phyloP scores from a whole-genome alignment of 2,113 vertebrate species.

The Festucalex cinctus region DNA sequence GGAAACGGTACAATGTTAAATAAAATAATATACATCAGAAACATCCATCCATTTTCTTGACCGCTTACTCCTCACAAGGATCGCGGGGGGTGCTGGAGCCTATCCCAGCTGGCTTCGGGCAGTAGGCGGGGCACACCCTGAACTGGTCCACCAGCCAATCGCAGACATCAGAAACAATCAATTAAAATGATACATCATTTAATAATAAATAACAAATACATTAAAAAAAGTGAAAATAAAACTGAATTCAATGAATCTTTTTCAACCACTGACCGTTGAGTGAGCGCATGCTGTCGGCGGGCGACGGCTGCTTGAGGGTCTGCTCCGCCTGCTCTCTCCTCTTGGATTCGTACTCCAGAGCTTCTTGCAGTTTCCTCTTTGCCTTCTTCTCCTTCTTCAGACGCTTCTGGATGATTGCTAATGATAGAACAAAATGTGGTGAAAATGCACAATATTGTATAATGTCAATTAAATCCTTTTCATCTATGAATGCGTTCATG shows the following conservation, averaged over 20 bases:
- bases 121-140: too few relatives aligned
- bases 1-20: too few relatives aligned
- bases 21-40: too few relatives aligned
- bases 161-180: too few relatives aligned
- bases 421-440: neutral
- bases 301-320: slow-evolving; percentile 91
- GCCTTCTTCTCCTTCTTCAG: slow-evolving; percentile 99
- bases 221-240: neutral
- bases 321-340: slow-evolving; percentile 94
- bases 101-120: too few relatives aligned
- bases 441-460: slow-evolving; percentile 11
- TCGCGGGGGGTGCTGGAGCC: too few relatives aligned
- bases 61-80: too few relatives aligned
- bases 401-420: slow-evolving; percentile 97
- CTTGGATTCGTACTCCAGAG: slow-evolving; percentile 97
- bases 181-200: too few relatives aligned
- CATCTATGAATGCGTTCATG: neutral
- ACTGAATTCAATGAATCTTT: neutral
- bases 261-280: slow-evolving; percentile 83
- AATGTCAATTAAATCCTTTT: neutral
- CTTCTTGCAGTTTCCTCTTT: slow-evolving; percentile 99
- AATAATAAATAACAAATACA: neutral
- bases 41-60: too few relatives aligned
- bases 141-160: too few relatives aligned
- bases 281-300: slow-evolving; percentile 91